Evolutionary conservation across 2,888 invertebrate species (phyloP), one percentile per base, ranked within the genome.

Genomic region (Drosophila atripex): DNA sequence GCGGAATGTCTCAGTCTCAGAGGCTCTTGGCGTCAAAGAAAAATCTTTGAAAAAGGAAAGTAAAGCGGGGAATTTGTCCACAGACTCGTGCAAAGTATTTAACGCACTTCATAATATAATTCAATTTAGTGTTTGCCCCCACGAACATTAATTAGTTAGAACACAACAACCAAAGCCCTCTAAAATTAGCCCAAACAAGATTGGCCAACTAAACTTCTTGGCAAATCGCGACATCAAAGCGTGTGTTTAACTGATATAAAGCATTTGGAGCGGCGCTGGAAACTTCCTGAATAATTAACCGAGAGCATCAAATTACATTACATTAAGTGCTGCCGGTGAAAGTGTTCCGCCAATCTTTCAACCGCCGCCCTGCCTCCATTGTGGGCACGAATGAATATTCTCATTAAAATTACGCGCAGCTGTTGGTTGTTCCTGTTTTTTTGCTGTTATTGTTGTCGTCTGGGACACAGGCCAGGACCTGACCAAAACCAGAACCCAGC

Each of bases 321-420:
- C 68, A 80, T 80, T 80, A 80, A 80, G 80, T 83, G 83, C 78
- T 61, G 68, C n/a, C 55, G 61, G 23, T 65, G 57, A 23, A 57
- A 68, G 18, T 61, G 63, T 30, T 41, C 60, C 25, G 70, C 74
- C 77, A 78, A 80, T 80, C 82, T 82, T 74, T 79, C 71, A 74
- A 76, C 74, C 82, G 70, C 76, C 76, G 78, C 63, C 64, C 75
- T 74, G n/a, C 76, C 82, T 76, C 78, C 75, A 76, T 76, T 82
- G 80, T 49, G 66, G 78, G 74, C 78, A 64, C 78, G 77, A 80
- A 80, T 80, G 83, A 83, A 82, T 78, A 84, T 84, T 76, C 74
- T 79, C 79, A 82, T 82, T 84, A 84, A 82, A 83, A 79, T 82
- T 76, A 74, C 77, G 63, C 71, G 53, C 82, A 82, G 83, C 71